Evolutionary conservation across 1,140 invertebrate genomes (phyloP).

Genomic region (Helicoverpa armigera): DNA sequence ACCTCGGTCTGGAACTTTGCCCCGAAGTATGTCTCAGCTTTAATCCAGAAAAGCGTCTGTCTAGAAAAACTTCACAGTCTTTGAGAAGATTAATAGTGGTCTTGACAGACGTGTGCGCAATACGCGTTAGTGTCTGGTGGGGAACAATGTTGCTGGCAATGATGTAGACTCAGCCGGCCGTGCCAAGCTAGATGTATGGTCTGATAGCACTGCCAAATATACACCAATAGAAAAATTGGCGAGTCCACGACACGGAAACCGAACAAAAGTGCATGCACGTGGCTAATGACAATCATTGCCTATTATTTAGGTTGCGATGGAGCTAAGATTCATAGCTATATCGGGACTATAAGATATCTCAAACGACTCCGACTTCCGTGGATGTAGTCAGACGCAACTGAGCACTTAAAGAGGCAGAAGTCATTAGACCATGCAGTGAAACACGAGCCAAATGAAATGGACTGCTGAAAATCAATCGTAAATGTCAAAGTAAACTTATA

Average conservation of each 20-base stretch:
- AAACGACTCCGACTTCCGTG: not conserved
- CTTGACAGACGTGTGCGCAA: conserved; percentile 76
- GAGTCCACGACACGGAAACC: conserved; percentile 36
- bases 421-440: conserved; percentile 15
- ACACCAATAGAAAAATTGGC: conserved; percentile 52
- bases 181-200: conserved; percentile 69
- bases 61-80: conserved; percentile 52
- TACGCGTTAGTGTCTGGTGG: conserved; percentile 58
- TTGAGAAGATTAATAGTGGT: conserved; percentile 76
- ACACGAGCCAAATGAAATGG: not conserved
- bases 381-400: not conserved
- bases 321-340: conserved; percentile 12
- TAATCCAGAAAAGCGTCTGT: conserved; percentile 52
- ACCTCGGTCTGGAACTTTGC: conserved; percentile 30
- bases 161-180: conserved; percentile 55
- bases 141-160: conserved; percentile 58
- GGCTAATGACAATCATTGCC: conserved; percentile 2
- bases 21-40: conserved; percentile 19
- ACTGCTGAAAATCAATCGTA: too few species aligned
- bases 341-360: conserved; percentile 5
- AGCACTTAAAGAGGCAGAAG: not conserved
- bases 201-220: conserved; percentile 65
- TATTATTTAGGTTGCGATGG: not conserved
- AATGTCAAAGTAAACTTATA: too few species aligned
- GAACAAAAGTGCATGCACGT: conserved; percentile 39